phyloP scores from a whole-genome alignment of 2,888 invertebrate genomes.

The Halocaridina rubra region DNA sequence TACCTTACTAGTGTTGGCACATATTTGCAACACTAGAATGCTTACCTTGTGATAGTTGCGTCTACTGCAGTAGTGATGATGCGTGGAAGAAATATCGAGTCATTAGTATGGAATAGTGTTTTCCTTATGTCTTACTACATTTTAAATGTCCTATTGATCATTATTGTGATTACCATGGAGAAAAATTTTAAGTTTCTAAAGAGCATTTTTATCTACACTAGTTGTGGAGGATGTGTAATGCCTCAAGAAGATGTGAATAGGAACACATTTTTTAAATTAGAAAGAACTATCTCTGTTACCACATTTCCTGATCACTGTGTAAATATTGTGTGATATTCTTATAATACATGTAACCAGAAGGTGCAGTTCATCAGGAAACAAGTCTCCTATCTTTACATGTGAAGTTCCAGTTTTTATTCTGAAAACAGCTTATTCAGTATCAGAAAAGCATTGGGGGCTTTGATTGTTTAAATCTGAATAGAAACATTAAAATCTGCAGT shows the following conservation, averaged over 20 bases:
- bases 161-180: constrained; percentile 25
- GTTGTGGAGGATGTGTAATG: constrained; percentile 17
- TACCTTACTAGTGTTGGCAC: constrained; percentile 13
- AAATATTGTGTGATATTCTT: constrained; percentile 23
- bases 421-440: neutral
- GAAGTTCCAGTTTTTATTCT: no score
- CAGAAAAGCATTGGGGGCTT: no score
- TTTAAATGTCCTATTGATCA: neutral
- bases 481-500: no score
- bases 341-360: neutral
- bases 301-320: constrained; percentile 26
- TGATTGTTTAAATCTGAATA: no score
- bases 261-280: neutral
- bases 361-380: constrained; percentile 24
- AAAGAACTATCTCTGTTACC: constrained; percentile 3
- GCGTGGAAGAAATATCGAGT: neutral
- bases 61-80: neutral
- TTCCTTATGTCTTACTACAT: neutral
- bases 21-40: constrained; percentile 13
- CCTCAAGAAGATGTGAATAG: neutral
- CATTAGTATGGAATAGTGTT: constrained; percentile 3
- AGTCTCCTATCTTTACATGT: constrained; percentile 25
- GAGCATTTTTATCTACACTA: constrained; percentile 7
- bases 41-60: constrained; percentile 43
- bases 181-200: neutral